These are phyloP conservation scores for Parapristionchus giblindavisi DNA, from an alignment of 2,888 invertebrate species.

Conservation along the genomic window DNA sequence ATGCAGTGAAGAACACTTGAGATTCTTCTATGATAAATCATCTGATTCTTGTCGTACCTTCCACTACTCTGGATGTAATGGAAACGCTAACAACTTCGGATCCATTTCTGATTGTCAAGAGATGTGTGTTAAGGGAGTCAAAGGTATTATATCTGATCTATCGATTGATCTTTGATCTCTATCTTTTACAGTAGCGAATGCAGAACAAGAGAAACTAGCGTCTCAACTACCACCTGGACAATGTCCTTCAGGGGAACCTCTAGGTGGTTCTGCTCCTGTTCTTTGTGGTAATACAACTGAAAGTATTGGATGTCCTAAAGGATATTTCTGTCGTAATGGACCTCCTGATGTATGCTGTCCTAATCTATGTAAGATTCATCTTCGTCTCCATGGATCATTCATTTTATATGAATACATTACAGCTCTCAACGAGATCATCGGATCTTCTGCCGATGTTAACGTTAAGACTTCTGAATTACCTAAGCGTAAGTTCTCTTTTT, in stretches of 20 bases:
- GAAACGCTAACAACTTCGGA: conserved; percentile 68
- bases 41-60: conserved; percentile 66
- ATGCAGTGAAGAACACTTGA: conserved; percentile 62
- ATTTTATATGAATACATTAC: too few species aligned
- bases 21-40: conserved; percentile 65
- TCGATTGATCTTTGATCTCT: background rate
- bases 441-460: background rate
- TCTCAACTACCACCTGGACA: conserved; percentile 56
- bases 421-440: conserved; percentile 31
- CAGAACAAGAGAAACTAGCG: conserved; percentile 43
- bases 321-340: conserved; percentile 64
- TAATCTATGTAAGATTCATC: conserved; percentile 43
- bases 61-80: conserved; percentile 67
- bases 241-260: conserved; percentile 61
- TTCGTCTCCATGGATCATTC: too few species aligned
- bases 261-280: conserved; percentile 66
- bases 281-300: conserved; percentile 63
- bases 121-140: conserved; percentile 49
- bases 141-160: too few species aligned
- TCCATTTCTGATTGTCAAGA: conserved; percentile 61
- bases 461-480: conserved; percentile 5
- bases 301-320: conserved; percentile 67
- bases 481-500: conserved; percentile 5
- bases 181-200: background rate
- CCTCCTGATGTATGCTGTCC: conserved; percentile 69